Base-by-base conservation (phyloP, 2,888 invertebrate species). In the Leptinotarsa rubiginosa region DNA sequence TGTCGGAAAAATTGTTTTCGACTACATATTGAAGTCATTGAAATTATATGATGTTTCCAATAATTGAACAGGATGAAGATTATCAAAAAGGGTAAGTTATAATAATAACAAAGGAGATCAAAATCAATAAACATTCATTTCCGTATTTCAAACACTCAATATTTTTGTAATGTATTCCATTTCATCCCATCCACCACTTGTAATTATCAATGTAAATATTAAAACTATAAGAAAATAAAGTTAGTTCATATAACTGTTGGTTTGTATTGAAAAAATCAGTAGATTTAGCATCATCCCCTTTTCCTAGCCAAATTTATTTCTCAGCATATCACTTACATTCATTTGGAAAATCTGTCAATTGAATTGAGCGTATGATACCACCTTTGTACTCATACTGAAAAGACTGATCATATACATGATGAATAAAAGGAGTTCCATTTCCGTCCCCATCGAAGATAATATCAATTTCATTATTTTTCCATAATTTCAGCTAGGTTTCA, bases 191-290 rank as follows among this genome's bases (percentile, higher is more conserved):
- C 10, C 47, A 52, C 66, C 74, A 80, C 79, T 79, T 83, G 83
- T 83, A 82, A 83, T 81, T 83, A 83, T 81, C 80, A 81, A 76
- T 83, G 83, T 83, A 81, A 76, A 83, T 83, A 83, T 77, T 80
- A 78, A 74, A 68, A 47, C 72, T 74, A 79, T 79, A 80, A 80
- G 77, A 65, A 79, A 80, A 78, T 80, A 79, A 79, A 80, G 71
- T 77, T 81, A 80, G 81, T 80, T 81, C 79, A 73, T 79, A 79
- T 74, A 78, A 74, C 41, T 16, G 16, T 20, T 67, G 50, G 64
- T 72, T 56, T 72, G 49, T 20, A n/a, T 65, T 65, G 12, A 10
- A 10, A 41, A 41, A 41, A 41, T 10, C 10, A 41, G 10, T 41
- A 41, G 12, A 41, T 2, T 41, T 1, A 31, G 1, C 31, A 10